Evolutionary conservation across 2,797 vertebrate genomes (phyloP).

Genomic region (Sciurus carolinensis): DNA sequence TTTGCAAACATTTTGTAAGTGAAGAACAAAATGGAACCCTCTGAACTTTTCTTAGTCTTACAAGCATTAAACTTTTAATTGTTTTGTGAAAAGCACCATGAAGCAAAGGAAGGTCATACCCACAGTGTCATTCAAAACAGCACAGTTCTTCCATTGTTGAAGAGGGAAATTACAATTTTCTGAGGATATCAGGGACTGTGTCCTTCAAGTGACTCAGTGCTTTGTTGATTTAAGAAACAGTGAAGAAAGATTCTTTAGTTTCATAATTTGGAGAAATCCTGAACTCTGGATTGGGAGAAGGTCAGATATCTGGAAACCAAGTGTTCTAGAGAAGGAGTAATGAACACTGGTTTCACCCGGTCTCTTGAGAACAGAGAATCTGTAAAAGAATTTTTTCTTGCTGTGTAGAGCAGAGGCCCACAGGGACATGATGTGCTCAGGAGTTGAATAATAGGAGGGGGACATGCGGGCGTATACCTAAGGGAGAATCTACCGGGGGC

Average conservation of each 20-base stretch:
- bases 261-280: background rate
- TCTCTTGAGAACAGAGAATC: background rate
- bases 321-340: background rate
- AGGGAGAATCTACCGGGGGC: background rate
- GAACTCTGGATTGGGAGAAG: background rate
- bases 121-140: background rate
- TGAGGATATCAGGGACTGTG: background rate
- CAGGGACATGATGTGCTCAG: background rate
- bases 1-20: background rate
- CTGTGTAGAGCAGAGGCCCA: background rate
- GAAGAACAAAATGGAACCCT: background rate
- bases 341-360: background rate
- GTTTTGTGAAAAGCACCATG: background rate
- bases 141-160: background rate
- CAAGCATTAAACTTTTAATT: background rate
- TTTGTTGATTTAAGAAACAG: background rate
- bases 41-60: background rate
- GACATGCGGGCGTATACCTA: background rate
- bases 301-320: background rate
- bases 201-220: background rate
- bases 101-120: background rate
- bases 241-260: background rate
- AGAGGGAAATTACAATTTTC: background rate
- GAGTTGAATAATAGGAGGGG: background rate
- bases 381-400: background rate